Base-by-base conservation (phyloP, 2,888 invertebrate genomes). In the Eurytoma adleriae region DNA sequence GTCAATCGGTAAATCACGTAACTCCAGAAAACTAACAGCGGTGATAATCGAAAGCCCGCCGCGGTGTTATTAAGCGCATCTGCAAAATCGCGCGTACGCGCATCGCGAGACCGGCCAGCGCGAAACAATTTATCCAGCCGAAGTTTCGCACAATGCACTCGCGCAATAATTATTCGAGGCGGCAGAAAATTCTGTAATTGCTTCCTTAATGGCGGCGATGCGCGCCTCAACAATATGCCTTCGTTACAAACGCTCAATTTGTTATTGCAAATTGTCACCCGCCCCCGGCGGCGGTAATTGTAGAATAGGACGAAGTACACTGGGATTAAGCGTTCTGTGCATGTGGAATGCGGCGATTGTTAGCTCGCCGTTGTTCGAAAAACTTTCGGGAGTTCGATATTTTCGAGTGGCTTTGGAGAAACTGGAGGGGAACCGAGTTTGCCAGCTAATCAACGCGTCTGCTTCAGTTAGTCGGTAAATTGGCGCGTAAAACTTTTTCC, bases 181-280 rank as follows among this genome's bases (percentile, higher is more conserved):
- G 27, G 30, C 52, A 10, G 16, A n/a, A 52, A 52, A 50, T 24
- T 4, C 48, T 20, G 18, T 74, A 79, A 74, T 79, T 79, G 52
- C 73, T 67, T 74, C 73, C 64, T 79, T 74, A 69, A 79, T 67
- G 56, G 66, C 16, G 12, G 14, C 40, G 40, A 10, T 13, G n/a
- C 27, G 14, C 54, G 5, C n/a, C 48, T 24, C 54, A 13, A 79
- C 79, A 79, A 79, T 79, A 64, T 27, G 69, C 68, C 78, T 62
- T 79, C 79, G 73, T 79, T 79, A 79, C 54, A 67, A 66, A 52
- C 52, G 61, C 72, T 71, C 52, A 66, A 78, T 78, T 78, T 71
- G 30, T 78, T 56, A 68, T 68, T 14, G 48, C 61, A 61, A 66
- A 70, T 69, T 62, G 56, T 56, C 14, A 50, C 48, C 27, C n/a